Base-by-base conservation (phyloP, 1,140 invertebrate species). In the Penaeus chinensis region DNA sequence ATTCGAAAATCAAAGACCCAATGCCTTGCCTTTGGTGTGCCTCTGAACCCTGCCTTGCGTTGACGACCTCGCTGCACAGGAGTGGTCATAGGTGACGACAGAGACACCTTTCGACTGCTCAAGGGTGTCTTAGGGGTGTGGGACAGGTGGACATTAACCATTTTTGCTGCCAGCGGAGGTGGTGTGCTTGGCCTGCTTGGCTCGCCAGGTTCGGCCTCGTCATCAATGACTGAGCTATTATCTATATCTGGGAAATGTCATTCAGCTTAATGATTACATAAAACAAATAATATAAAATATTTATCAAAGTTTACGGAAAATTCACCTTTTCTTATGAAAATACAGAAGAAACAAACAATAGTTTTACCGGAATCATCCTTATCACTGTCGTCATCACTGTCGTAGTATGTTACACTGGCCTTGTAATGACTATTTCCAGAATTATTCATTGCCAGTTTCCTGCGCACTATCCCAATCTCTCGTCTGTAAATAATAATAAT, bases 381-480 rank as follows among this genome's bases (percentile, higher is more conserved):
- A 2, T 88, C 89, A n/a, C 80, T 74, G 18, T 88, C 83, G 47
- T 90, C 89, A 66, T 90, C 89, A 61, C 80, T 47, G 69, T 90
- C 89, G 71, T 83, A 87, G 65, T 80, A 84, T 18, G 62, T 60
- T 19, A 78, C 18, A 61, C 62, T 85, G 24, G 77, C 19, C 27
- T 78, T 82, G 60, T 86, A 78, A 71, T 54, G 62, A 13, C 60
- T 37, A 63, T 62, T 82, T 61, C 87, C 87, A 62, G 89, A 88
- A 19, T 83, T 91, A 85, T 92, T 91, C 54, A 92, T 87, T 13
- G 92, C 92, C 42, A 93, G 82, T 82, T 92, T 92, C 79, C 92
- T 89, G n/a, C 92, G 87, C 20, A 93, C 91, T 84, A 91, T 91
- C 7, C 92, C 89, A 76, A 93, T 93, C 82, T 93, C 92, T 92